Conservation (phyloP, 2,797 vertebrate genomes). For the Halcyon smyrnensis region DNA sequence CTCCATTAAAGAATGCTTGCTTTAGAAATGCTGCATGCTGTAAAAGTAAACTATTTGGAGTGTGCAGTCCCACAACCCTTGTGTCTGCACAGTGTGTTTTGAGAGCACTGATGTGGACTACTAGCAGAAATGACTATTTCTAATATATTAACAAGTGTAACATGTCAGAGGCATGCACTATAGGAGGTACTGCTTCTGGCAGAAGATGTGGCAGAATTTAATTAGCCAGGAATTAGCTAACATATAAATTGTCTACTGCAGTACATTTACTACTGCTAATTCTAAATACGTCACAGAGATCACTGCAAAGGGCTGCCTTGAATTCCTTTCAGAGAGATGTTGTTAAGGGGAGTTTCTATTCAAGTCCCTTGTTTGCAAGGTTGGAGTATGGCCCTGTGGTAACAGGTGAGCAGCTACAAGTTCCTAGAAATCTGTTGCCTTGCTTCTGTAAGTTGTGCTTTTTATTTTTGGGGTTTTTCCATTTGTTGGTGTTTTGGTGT, state of each 20-base stretch:
- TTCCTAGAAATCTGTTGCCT: not conserved
- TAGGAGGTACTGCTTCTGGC: not conserved
- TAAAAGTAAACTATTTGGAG: not conserved
- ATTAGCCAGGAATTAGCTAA: not conserved
- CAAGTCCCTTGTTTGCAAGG: not conserved
- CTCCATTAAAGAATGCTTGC: not conserved
- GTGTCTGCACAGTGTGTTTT: accelerated
- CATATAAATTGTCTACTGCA: not conserved
- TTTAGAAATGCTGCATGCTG: not conserved
- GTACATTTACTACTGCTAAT: not conserved
- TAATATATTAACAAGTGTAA: accelerated
- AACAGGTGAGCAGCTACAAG: not conserved
- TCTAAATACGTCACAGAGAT: not conserved
- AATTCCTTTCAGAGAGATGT: not conserved
- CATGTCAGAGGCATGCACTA: accelerated
- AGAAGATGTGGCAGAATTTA: not conserved
- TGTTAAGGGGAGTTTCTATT: not conserved
- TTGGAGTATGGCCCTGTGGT: accelerated
- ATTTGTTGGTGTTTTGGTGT: not conserved
- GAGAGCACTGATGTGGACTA: not conserved
- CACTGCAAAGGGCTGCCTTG: not conserved
- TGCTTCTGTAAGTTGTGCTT: not conserved
- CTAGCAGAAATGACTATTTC: not conserved
- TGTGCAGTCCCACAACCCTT: not conserved
- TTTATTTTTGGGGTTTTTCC: not conserved